A percentile compares a stretch with the other conserved stretches of the same genome.
Evolutionary conservation across 2,113 vertebrate genomes (phyloP).

Genomic region (Columba livia): DNA sequence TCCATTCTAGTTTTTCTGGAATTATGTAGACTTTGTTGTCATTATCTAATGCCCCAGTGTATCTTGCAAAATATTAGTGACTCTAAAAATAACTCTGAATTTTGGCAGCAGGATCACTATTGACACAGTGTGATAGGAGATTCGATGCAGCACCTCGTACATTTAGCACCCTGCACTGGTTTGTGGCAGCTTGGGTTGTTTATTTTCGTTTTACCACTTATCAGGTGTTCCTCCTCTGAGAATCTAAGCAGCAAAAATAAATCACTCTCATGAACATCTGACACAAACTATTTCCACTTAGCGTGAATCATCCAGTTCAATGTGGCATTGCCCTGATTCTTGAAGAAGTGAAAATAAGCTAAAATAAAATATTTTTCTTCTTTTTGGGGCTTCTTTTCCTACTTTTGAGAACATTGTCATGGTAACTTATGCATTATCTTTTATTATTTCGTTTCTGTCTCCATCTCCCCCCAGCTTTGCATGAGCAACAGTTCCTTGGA

Average conservation of each 20-base stretch:
- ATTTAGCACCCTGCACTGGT: not conserved
- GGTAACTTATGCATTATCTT: not conserved
- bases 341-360: not conserved
- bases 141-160: not conserved
- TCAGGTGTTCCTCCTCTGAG: not conserved
- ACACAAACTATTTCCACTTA: not conserved
- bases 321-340: not conserved
- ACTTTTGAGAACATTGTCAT: not conserved
- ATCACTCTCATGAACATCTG: not conserved
- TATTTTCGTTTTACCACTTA: not conserved
- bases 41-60: not conserved
- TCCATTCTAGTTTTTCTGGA: not conserved
- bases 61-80: constrained; percentile 1
- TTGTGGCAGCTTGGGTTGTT: not conserved
- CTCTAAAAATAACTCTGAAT: not conserved
- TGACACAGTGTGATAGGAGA: not conserved
- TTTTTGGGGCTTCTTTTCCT: not conserved
- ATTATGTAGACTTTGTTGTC: not conserved
- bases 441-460: not conserved
- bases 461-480: not conserved
- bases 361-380: not conserved
- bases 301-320: not conserved
- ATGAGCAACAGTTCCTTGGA: not conserved
- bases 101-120: not conserved
- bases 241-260: not conserved